Evolutionary conservation across 2,888 invertebrate genomes (phyloP).

Genomic region (Pandemis heparana): DNA sequence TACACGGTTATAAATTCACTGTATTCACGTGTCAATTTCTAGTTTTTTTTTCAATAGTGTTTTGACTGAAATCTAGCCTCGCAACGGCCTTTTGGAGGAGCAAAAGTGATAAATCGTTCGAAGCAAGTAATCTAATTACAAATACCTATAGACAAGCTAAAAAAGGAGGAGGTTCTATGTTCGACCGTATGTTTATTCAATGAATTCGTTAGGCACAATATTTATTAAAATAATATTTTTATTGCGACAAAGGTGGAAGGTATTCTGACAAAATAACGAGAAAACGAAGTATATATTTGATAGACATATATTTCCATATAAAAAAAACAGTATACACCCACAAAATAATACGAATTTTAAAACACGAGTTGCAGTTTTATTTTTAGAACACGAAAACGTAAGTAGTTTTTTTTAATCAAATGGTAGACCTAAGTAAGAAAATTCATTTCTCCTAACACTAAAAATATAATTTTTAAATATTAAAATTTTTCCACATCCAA

Average conservation of each 20-base stretch:
- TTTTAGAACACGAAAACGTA: conserved; percentile 70
- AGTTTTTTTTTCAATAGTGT: no score
- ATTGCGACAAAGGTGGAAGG: not conserved
- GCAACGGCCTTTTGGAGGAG: no score
- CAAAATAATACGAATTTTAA: conserved; percentile 70
- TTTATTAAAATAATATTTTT: no score
- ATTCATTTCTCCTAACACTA: conserved; percentile 56
- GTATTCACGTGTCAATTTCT: no score
- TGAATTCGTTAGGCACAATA: no score
- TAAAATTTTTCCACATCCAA: conserved; percentile 65
- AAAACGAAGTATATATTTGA: conserved; percentile 49
- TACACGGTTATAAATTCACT: no score
- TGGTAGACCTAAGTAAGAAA: conserved; percentile 60
- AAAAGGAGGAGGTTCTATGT: no score
- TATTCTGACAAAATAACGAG: not conserved
- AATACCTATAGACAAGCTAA: no score
- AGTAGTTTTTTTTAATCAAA: conserved; percentile 65
- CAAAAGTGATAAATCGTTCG: no score
- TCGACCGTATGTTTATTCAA: no score
- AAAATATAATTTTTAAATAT: conserved; percentile 65
- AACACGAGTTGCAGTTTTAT: conserved; percentile 69
- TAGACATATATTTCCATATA: conserved; percentile 70
- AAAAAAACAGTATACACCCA: conserved; percentile 68
- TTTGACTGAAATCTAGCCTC: no score
- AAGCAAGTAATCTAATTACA: no score